phyloP scores from a whole-genome alignment of 64 coral and sea anemone genomes.

The Montipora efflorescens region DNA sequence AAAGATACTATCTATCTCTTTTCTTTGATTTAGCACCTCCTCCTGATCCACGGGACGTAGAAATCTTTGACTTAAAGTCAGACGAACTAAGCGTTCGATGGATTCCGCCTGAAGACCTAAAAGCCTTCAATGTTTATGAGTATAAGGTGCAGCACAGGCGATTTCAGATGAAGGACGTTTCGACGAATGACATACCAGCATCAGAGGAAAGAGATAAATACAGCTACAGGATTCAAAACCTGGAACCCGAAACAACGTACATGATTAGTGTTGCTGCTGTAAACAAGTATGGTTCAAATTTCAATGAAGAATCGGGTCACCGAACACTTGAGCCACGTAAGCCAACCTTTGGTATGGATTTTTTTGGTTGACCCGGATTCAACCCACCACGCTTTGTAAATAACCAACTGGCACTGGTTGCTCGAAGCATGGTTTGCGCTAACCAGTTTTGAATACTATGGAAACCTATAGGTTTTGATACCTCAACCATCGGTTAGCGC shows the following conservation, averaged over 20 bases:
- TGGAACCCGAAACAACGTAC: constrained; percentile 36
- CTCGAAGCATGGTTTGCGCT: too few relatives aligned
- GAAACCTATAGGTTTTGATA: too few relatives aligned
- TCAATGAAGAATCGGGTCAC: constrained; percentile 18
- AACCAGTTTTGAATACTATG: too few relatives aligned
- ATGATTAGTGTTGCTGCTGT: constrained; percentile 3
- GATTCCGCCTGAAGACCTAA: neutral
- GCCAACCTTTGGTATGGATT: neutral
- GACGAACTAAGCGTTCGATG: constrained; percentile 23
- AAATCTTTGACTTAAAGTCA: neutral
- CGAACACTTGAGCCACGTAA: constrained; percentile 18
- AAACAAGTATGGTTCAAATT: neutral
- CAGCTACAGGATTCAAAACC: neutral
- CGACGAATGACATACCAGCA: neutral
- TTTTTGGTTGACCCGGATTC: too few relatives aligned
- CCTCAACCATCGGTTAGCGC: too few relatives aligned
- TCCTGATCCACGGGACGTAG: neutral
- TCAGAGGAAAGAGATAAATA: neutral
- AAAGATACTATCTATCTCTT: neutral
- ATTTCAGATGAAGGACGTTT: neutral
- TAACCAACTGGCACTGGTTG: too few relatives aligned
- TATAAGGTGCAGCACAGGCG: neutral
- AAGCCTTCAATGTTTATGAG: neutral
- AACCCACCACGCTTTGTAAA: too few relatives aligned
- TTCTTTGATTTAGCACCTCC: neutral